These are phyloP conservation scores for Moxostoma hubbsi DNA, from an alignment of 2,797 vertebrate species.

Conservation along the genomic window DNA sequence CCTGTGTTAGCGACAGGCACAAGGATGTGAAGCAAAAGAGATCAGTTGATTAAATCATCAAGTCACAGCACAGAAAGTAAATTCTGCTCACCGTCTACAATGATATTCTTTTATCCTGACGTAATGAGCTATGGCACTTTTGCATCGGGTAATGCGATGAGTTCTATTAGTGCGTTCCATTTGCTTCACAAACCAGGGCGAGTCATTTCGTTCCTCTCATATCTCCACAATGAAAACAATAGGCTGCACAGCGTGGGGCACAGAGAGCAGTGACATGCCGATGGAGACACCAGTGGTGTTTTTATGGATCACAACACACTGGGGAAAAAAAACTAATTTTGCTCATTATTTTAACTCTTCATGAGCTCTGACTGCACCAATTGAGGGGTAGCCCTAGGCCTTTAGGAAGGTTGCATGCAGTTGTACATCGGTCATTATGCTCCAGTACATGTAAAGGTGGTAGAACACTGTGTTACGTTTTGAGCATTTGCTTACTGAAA, in stretches of 20 bases:
- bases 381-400: slow-evolving; percentile 29
- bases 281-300: slow-evolving; percentile 80
- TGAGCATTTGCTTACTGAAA: too few species aligned
- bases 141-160: slow-evolving; percentile 98
- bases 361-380: slow-evolving; percentile 61
- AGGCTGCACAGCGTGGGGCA: slow-evolving; percentile 83
- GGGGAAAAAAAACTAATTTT: slow-evolving; percentile 76
- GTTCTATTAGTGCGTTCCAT: slow-evolving; percentile 99
- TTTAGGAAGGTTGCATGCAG: not conserved
- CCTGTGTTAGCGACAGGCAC: slow-evolving; percentile 95
- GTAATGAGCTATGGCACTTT: slow-evolving; percentile 99
- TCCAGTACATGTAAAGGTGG: not conserved
- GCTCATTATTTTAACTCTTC: slow-evolving; percentile 86
- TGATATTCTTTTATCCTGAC: slow-evolving; percentile 99
- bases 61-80: slow-evolving; percentile 97
- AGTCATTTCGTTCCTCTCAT: slow-evolving; percentile 93
- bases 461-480: too few species aligned
- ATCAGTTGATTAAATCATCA: slow-evolving; percentile 99
- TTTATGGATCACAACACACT: slow-evolving; percentile 91
- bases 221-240: slow-evolving; percentile 97
- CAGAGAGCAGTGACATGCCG: slow-evolving; percentile 65
- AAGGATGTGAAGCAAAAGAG: slow-evolving; percentile 98
- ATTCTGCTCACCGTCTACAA: slow-evolving; percentile 99
- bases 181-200: slow-evolving; percentile 98
- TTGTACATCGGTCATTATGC: not conserved